phyloP scores from a whole-genome alignment of 2,797 vertebrate species.

The Alfaro cultratus region DNA sequence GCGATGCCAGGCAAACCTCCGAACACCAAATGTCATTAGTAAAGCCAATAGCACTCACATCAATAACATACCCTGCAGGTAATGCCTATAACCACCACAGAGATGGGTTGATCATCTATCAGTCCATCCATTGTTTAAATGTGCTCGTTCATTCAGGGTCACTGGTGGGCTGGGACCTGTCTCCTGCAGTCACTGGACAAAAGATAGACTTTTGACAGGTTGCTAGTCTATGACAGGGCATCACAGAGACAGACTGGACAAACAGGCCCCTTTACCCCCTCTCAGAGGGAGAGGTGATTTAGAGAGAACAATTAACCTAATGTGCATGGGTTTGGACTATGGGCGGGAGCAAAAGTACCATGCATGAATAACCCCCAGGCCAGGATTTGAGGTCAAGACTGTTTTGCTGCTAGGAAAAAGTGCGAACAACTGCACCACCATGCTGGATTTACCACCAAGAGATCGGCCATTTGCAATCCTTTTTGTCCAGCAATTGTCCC shows the following conservation, averaged over 20 bases:
- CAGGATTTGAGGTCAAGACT: neutral
- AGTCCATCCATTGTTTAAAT: neutral
- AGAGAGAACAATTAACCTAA: neutral
- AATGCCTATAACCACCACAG: neutral
- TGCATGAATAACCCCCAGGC: neutral
- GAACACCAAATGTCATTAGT: neutral
- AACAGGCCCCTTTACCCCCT: neutral
- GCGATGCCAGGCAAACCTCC: neutral
- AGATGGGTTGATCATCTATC: neutral
- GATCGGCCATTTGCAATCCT: neutral
- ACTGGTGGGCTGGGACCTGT: neutral
- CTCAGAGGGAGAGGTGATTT: neutral
- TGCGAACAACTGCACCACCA: neutral
- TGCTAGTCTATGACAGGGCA: neutral
- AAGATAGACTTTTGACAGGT: neutral
- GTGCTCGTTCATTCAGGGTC: neutral
- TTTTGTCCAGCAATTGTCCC: neutral
- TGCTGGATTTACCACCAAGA: neutral
- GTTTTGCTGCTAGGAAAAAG: neutral
- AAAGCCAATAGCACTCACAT: neutral
- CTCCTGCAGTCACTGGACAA: neutral
- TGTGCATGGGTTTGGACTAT: neutral
- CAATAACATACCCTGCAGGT: constrained; percentile 1
- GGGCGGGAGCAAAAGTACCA: neutral
- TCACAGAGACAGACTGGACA: neutral